Conservation (phyloP, 1,140 invertebrate species). For the Drosophila carrolli region DNA sequence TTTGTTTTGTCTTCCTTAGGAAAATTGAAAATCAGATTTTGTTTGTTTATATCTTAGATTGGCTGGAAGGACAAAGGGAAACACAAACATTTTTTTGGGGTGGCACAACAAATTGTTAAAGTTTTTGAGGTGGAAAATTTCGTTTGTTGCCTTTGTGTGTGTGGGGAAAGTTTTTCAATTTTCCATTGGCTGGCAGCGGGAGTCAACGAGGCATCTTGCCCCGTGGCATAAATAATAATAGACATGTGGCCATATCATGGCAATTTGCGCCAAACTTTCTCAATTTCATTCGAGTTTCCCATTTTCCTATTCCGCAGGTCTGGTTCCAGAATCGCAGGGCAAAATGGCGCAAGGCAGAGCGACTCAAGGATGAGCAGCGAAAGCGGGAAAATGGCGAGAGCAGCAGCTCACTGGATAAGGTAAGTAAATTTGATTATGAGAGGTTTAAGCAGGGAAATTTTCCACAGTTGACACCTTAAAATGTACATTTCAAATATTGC, state of each 20-base stretch:
- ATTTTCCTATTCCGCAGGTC: constrained; percentile 87
- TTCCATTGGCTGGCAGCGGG: constrained; percentile 67
- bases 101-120: constrained; percentile 75
- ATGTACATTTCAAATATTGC: no score
- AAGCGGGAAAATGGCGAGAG: constrained; percentile 91
- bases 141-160: constrained; percentile 57
- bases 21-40: constrained; percentile 82
- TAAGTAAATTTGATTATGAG: constrained; percentile 21
- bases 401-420: constrained; percentile 85
- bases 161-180: constrained; percentile 79
- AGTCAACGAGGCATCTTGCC: constrained; percentile 32
- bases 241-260: constrained; percentile 54
- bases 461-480: neutral
- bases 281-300: constrained; percentile 27
- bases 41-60: constrained; percentile 72
- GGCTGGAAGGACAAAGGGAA: constrained; percentile 5
- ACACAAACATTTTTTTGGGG: neutral
- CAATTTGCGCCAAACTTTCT: constrained; percentile 67
- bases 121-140: constrained; percentile 84
- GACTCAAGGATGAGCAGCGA: constrained; percentile 94
- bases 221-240: constrained; percentile 60
- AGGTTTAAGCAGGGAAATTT: no score
- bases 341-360: constrained; percentile 96
- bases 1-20: constrained; percentile 75
- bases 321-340: constrained; percentile 98